A percentile compares a stretch with the other conserved stretches of the same genome.
These are phyloP conservation scores for Artibeus jamaicensis DNA, from an alignment of 2,797 vertebrate genomes.

Conservation along the genomic window DNA sequence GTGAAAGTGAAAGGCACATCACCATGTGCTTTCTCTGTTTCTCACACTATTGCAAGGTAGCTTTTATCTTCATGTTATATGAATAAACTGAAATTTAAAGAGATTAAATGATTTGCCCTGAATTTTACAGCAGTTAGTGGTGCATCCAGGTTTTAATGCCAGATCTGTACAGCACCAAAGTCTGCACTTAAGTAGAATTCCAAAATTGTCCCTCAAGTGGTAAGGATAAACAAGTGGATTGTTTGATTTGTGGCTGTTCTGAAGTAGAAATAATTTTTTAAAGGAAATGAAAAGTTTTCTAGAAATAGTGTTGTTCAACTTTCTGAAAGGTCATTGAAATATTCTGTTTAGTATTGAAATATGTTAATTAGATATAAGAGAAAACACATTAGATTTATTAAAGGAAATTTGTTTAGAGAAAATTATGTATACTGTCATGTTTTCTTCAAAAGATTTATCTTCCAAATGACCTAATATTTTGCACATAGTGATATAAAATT, in stretches of 20 bases:
- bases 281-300: not conserved
- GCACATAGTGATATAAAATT: not conserved
- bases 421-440: not conserved
- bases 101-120: conserved; percentile 3
- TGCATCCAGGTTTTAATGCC: not conserved
- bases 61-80: conserved; percentile 8
- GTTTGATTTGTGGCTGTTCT: conserved; percentile 1
- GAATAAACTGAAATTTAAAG: conserved; percentile 19
- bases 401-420: not conserved
- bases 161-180: not conserved
- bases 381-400: not conserved
- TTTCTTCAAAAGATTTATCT: conserved; percentile 29
- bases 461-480: conserved; percentile 38
- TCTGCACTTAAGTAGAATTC: not conserved
- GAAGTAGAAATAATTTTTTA: conserved; percentile 9
- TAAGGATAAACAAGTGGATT: not conserved
- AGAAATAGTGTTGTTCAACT: not conserved
- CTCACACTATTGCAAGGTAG: not conserved
- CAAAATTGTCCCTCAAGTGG: not conserved
- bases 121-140: not conserved
- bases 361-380: conserved; percentile 5
- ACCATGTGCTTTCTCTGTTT: not conserved
- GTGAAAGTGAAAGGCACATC: not conserved
- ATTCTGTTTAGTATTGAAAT: conserved; percentile 19
- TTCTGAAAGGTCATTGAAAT: not conserved